These are phyloP conservation scores for Chroicocephalus ridibundus DNA, from an alignment of 2,113 vertebrate genomes.

Conservation along the genomic window DNA sequence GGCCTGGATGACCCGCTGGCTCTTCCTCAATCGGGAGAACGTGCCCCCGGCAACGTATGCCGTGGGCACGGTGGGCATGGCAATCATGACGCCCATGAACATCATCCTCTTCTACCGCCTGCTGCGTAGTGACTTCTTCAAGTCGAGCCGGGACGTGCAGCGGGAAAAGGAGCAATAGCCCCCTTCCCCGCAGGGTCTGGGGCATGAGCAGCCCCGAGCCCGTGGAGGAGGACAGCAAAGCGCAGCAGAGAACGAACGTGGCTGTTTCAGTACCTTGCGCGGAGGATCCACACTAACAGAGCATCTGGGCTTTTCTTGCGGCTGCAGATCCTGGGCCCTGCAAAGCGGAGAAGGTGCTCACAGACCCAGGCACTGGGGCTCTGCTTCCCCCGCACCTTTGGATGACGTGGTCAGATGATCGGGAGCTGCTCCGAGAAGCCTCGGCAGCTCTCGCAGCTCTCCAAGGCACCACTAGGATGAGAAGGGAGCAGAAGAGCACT, in stretches of 20 bases:
- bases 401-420: background rate
- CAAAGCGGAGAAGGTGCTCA: background rate
- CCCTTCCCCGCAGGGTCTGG: fast-evolving
- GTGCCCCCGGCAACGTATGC: slow-evolving; percentile 79
- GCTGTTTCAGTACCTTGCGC: background rate
- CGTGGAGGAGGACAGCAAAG: background rate
- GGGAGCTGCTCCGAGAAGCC: background rate
- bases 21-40: slow-evolving; percentile 81
- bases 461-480: background rate
- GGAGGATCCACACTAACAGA: background rate
- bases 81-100: slow-evolving; percentile 87
- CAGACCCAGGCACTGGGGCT: background rate
- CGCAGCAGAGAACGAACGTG: fast-evolving
- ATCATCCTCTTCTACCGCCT: slow-evolving; percentile 82
- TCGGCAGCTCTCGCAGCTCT: background rate
- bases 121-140: slow-evolving; percentile 84
- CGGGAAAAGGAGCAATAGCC: slow-evolving; percentile 69
- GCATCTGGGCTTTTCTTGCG: background rate
- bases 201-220: background rate
- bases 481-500: background rate
- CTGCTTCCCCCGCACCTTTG: background rate
- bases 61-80: slow-evolving; percentile 84
- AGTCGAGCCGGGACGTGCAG: slow-evolving; percentile 59
- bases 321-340: background rate
- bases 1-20: slow-evolving; percentile 92